A percentile compares a stretch with the other conserved stretches of the same genome.
These are phyloP conservation scores for Fulmarus glacialis DNA, from an alignment of 2,113 vertebrate species.

Conservation along the genomic window DNA sequence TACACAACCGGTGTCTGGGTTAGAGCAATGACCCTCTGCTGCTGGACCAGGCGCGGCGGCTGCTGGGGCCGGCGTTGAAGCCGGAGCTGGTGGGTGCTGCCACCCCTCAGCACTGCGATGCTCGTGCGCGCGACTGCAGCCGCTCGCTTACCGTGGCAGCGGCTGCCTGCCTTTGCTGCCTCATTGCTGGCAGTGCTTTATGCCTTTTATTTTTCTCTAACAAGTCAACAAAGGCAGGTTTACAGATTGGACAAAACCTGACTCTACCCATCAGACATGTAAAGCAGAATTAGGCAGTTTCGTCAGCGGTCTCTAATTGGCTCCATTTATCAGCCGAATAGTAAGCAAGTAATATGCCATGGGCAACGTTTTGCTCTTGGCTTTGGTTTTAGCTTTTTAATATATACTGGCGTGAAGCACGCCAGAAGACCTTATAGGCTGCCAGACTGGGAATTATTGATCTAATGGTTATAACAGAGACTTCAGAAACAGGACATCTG, in stretches of 20 bases:
- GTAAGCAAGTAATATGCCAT: background rate
- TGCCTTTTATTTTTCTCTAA: background rate
- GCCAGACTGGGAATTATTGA: conserved; percentile 9
- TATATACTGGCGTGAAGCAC: background rate
- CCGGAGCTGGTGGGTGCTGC: background rate
- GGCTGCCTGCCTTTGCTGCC: background rate
- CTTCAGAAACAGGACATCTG: conserved; percentile 23
- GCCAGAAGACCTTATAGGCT: background rate
- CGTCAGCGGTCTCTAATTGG: background rate
- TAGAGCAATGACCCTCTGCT: background rate
- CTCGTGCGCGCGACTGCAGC: accelerated
- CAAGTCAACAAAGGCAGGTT: background rate
- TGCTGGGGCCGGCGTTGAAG: background rate
- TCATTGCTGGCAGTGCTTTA: background rate
- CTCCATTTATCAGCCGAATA: background rate
- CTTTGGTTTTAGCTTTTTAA: conserved; percentile 16
- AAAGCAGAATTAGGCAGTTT: background rate
- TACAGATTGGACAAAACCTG: background rate
- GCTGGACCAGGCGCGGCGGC: background rate
- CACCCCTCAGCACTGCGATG: accelerated
- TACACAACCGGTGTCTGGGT: background rate
- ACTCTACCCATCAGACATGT: background rate
- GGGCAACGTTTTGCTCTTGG: background rate
- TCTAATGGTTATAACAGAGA: conserved; percentile 23
- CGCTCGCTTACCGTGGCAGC: accelerated